Evolutionary conservation across 2,888 invertebrate species (phyloP).

Genomic region (Eurytoma californica): DNA sequence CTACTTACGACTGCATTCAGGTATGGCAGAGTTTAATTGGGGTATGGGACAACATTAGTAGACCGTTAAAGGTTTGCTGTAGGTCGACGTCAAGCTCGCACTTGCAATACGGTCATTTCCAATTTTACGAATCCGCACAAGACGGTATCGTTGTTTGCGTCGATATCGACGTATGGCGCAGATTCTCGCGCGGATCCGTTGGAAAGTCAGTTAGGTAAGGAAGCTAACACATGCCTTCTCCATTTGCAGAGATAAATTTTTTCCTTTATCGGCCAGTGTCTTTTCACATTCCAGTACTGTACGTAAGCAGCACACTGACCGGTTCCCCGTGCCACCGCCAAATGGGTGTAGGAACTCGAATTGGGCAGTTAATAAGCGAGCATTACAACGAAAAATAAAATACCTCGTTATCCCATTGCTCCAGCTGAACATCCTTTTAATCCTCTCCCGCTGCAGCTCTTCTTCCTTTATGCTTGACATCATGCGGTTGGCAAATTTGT

Average conservation of each 20-base stretch:
- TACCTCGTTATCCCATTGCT: conserved; percentile 74
- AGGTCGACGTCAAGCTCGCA: neutral
- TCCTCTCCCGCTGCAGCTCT: conserved; percentile 74
- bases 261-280: no score
- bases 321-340: neutral
- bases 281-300: no score
- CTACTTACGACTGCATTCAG: neutral
- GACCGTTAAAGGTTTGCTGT: neutral
- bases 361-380: conserved; percentile 1
- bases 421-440: conserved; percentile 81
- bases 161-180: no score
- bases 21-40: neutral
- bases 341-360: no score
- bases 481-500: neutral
- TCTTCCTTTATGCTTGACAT: conserved; percentile 59
- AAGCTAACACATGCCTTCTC: neutral
- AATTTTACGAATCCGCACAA: no score
- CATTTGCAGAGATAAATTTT: no score
- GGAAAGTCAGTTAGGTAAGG: conserved; percentile 46
- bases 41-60: conserved; percentile 7
- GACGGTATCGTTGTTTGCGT: no score
- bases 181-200: conserved; percentile 12
- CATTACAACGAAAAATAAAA: no score
- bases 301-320: neutral
- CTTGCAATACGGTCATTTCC: no score